Base-by-base conservation (phyloP, 2,797 vertebrate genomes). In the Hafferia zeledoni region DNA sequence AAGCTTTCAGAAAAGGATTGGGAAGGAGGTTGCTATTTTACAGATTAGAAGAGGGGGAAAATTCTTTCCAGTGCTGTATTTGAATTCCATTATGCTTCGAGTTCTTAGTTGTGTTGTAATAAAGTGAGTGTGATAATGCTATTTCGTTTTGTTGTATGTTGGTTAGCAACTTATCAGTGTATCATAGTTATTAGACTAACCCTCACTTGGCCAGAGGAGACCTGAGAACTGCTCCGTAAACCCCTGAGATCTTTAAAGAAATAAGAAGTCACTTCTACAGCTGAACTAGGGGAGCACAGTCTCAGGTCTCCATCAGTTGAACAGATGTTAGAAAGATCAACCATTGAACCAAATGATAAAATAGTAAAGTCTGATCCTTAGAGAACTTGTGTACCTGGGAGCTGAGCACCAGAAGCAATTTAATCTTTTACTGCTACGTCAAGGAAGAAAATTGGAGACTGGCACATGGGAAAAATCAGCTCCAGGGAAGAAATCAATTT, bases 401-500 rank as follows among this genome's bases (percentile, higher is more conserved):
- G 49, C 49, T 91, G 63, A 93, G 50, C 77, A 74, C 24, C 63
- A 76, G 55, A 47, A 67, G 47, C 14, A 74, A 47, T 90, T 88
- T 91, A 27, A 68, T 90, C 50, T 90, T 89, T 53, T 82, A 49
- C 47, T 76, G 55, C 49, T 90, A 22, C 44, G 37, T 86, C 49
- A 61, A 67, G 74, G 57, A 81, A 79, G 23, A 56, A 88, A 95
- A 74, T 90, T 33, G 9, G 72, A 87, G 61, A 56, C 19, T 67
- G 70, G 33, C 55, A 79, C 55, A 78, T 64, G 74, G 80, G 63
- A 77, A 70, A 90, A 92, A 69, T 87, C 80, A 50, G 37, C 80
- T 94, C 30, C 33, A 69, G 37, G 72, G 41, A 94, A 90, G 83
- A 83, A 90, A 94, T 87, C 41, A 68, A 74, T 94, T 94, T 90